Evolutionary conservation across 2,113 vertebrate genomes (phyloP).

Genomic region (Platysternon megacephalum): DNA sequence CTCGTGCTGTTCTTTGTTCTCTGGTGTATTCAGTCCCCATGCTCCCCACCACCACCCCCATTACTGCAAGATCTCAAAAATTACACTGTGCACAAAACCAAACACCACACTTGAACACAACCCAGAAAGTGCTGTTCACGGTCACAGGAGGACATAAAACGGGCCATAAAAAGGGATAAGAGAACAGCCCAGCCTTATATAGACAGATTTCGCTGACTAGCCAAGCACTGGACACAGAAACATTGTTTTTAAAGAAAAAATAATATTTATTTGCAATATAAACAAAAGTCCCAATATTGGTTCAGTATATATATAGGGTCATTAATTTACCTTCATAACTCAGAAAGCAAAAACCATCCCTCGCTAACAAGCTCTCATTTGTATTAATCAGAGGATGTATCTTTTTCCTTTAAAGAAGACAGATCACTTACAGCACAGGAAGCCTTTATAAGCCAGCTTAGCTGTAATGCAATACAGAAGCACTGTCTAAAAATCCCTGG

Average conservation of each 20-base stretch:
- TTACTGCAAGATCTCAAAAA: constrained; percentile 68
- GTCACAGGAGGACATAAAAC: constrained; percentile 41
- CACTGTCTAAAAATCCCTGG: constrained; percentile 97
- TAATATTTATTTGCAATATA: constrained; percentile 99
- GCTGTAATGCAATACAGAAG: constrained; percentile 91
- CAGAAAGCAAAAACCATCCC: constrained; percentile 89
- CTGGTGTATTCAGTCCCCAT: constrained; percentile 31
- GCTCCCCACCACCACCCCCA: constrained; percentile 18
- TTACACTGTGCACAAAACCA: constrained; percentile 61
- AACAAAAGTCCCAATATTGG: constrained; percentile 94
- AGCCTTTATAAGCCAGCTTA: constrained; percentile 87
- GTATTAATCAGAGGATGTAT: constrained; percentile 87
- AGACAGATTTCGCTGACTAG: constrained; percentile 27
- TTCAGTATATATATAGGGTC: constrained; percentile 87
- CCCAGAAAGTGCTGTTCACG: constrained; percentile 53
- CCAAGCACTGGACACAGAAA: constrained; percentile 65
- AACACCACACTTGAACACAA: constrained; percentile 52
- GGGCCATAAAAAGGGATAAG: not conserved
- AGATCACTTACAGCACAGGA: constrained; percentile 88
- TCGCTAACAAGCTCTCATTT: constrained; percentile 87
- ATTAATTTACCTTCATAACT: constrained; percentile 93
- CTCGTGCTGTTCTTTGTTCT: constrained; percentile 59
- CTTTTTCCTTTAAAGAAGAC: constrained; percentile 78
- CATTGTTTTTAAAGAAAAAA: constrained; percentile 93
- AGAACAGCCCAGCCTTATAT: not conserved